Evolutionary conservation across 2,113 vertebrate species (phyloP).

Genomic region (Cyphomyrus discorhynchus): DNA sequence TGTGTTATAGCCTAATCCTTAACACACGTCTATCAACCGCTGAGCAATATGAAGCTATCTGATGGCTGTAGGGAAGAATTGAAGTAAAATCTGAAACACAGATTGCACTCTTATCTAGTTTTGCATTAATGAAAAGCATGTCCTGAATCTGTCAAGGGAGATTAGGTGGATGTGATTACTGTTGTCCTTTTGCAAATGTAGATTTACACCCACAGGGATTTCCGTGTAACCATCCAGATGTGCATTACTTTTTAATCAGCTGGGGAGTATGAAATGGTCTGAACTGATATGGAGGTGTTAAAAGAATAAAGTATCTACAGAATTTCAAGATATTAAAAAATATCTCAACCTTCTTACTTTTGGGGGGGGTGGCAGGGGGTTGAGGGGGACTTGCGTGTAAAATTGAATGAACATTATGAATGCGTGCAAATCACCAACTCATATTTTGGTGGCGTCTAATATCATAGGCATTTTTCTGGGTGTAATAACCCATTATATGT

Average conservation of each 20-base stretch:
- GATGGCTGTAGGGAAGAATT: conserved; percentile 76
- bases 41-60: conserved; percentile 56
- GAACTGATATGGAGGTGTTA: conserved; percentile 43
- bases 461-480: not conserved
- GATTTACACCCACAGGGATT: conserved; percentile 66
- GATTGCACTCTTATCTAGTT: conserved; percentile 84
- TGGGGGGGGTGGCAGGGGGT: too few species aligned
- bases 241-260: conserved; percentile 46
- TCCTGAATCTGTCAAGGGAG: conserved; percentile 86
- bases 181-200: conserved; percentile 80
- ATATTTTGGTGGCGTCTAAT: not conserved
- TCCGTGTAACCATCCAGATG: conserved; percentile 45
- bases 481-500: not conserved
- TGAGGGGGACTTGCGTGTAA: not conserved
- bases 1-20: conserved; percentile 45
- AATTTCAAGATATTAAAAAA: not conserved
- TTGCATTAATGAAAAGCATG: conserved; percentile 89
- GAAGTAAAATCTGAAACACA: conserved; percentile 77
- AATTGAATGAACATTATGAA: not conserved
- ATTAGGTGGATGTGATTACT: conserved; percentile 90
- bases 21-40: conserved; percentile 47
- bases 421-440: not conserved
- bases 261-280: conserved; percentile 41
- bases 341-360: not conserved
- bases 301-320: conserved; percentile 38